These are phyloP conservation scores for Micrastur ruficollis DNA, from an alignment of 2,797 vertebrate genomes.

Conservation along the genomic window DNA sequence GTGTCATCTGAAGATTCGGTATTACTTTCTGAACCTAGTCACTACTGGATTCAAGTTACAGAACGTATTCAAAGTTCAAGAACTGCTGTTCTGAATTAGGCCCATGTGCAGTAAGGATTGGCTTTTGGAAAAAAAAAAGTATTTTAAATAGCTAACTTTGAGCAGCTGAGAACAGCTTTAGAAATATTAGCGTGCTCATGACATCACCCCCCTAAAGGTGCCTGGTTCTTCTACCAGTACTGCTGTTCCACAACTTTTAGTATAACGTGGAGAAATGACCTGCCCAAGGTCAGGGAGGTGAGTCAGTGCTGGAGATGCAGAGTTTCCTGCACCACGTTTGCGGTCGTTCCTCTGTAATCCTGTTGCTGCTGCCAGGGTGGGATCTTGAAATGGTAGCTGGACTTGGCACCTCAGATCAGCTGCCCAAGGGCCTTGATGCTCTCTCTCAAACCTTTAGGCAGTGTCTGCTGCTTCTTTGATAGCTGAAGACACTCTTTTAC, in stretches of 20 bases:
- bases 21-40: not conserved
- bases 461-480: not conserved
- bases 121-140: not conserved
- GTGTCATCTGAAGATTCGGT: not conserved
- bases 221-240: not conserved
- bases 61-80: not conserved
- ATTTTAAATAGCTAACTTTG: not conserved
- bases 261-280: not conserved
- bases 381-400: not conserved
- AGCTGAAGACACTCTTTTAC: not conserved
- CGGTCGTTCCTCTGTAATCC: rapidly evolving
- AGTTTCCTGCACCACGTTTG: rapidly evolving
- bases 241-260: not conserved
- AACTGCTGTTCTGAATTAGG: not conserved
- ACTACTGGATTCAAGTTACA: not conserved
- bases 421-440: not conserved
- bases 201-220: not conserved
- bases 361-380: not conserved
- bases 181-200: not conserved
- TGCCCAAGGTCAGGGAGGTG: not conserved
- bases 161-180: not conserved
- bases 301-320: not conserved
- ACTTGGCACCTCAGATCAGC: not conserved
- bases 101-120: not conserved
- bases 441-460: not conserved